A percentile compares a stretch with the other conserved stretches of the same genome.
Conservation (phyloP, 2,113 vertebrate species). For the Myrmecophaga tridactyla region DNA sequence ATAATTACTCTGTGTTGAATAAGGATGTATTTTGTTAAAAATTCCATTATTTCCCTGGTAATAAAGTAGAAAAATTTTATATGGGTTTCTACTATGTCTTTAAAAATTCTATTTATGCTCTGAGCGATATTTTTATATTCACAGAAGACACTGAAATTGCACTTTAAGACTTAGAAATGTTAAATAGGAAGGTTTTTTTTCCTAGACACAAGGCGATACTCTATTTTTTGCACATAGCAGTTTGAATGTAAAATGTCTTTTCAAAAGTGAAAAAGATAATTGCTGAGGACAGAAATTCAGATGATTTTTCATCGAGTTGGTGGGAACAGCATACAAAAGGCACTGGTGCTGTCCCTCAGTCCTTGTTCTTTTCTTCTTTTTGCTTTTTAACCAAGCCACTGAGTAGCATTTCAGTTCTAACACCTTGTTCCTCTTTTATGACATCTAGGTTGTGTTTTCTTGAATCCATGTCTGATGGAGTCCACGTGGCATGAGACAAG, state of each 20-base stretch:
- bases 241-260: neutral
- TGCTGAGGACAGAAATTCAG: neutral
- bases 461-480: fast-evolving
- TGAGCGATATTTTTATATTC: slow-evolving; percentile 30
- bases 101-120: slow-evolving; percentile 64
- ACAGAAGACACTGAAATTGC: slow-evolving; percentile 53
- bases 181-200: neutral
- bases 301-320: fast-evolving
- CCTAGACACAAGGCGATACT: neutral
- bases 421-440: fast-evolving
- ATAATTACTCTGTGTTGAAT: slow-evolving; percentile 38
- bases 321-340: fast-evolving
- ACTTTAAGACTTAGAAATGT: slow-evolving; percentile 42
- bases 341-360: fast-evolving
- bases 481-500: fast-evolving
- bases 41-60: slow-evolving; percentile 72
- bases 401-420: fast-evolving
- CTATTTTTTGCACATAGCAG: neutral
- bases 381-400: neutral
- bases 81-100: slow-evolving; percentile 58
- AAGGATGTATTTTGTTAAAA: slow-evolving; percentile 60
- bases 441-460: neutral
- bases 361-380: no score
- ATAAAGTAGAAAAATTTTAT: slow-evolving; percentile 67
- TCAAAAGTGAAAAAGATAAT: neutral